A percentile compares a stretch with the other conserved stretches of the same genome.
Conservation (phyloP, 2,888 invertebrate genomes). For the Ochlodes sylvanus region DNA sequence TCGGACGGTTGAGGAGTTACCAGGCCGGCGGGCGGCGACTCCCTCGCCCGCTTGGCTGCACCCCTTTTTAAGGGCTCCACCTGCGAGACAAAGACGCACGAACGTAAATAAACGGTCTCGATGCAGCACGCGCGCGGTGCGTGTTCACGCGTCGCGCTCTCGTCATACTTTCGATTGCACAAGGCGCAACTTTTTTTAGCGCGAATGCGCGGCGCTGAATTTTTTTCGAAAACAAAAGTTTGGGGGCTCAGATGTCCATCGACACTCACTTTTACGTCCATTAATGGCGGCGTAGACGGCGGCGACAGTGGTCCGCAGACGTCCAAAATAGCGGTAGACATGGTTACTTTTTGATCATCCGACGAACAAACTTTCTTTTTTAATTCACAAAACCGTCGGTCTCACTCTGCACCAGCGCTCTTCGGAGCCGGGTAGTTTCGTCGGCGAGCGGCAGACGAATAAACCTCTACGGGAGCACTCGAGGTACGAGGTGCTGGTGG, state of each 20-base stretch:
- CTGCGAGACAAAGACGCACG: constrained; percentile 75
- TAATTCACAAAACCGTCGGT: constrained; percentile 78
- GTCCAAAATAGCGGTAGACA: constrained; percentile 73
- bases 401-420: constrained; percentile 57
- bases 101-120: constrained; percentile 73
- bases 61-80: constrained; percentile 77
- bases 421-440: constrained; percentile 75
- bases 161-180: constrained; percentile 72
- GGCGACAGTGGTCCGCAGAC: constrained; percentile 87
- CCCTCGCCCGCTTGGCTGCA: constrained; percentile 67
- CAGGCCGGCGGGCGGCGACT: constrained; percentile 69
- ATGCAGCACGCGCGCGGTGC: constrained; percentile 71
- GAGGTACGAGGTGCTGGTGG: constrained; percentile 75
- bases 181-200: constrained; percentile 51
- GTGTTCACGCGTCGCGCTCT: constrained; percentile 67
- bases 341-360: constrained; percentile 68
- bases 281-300: constrained; percentile 89
- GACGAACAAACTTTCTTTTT: constrained; percentile 73
- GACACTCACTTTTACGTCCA: constrained; percentile 83
- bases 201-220: constrained; percentile 39
- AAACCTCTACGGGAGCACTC: constrained; percentile 74
- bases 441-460: constrained; percentile 79
- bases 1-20: constrained; percentile 95
- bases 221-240: constrained; percentile 40
- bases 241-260: constrained; percentile 46